Evolutionary conservation across 1,140 invertebrate genomes (phyloP).

Genomic region (Pseudomyrmex cubaensis): DNA sequence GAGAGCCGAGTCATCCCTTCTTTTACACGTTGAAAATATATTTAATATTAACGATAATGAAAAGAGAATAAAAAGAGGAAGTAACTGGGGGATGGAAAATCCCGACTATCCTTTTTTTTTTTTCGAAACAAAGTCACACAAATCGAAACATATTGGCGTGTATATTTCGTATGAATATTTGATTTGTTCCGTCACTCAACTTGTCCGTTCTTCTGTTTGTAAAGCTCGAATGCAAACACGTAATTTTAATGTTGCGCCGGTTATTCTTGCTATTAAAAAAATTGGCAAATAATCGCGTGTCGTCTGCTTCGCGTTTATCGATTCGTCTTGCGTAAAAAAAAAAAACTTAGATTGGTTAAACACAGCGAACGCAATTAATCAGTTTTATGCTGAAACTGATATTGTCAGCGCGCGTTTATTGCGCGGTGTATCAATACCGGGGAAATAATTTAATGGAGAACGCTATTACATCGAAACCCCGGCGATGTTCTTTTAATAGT

Average conservation of each 20-base stretch:
- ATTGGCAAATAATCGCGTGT: background rate
- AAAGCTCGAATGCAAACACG: background rate
- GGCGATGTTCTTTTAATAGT: slow-evolving; percentile 48
- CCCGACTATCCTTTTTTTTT: background rate
- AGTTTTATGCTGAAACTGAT: slow-evolving; percentile 47
- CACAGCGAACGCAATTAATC: slow-evolving; percentile 47
- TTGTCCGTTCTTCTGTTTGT: background rate
- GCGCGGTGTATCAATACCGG: slow-evolving; percentile 43
- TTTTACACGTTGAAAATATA: slow-evolving; percentile 22
- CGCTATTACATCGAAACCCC: slow-evolving; percentile 17
- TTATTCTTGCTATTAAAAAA: background rate
- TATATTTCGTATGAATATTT: background rate
- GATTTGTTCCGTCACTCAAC: background rate
- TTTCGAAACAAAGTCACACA: background rate
- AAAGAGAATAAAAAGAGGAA: background rate
- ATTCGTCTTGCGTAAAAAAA: slow-evolving; percentile 16
- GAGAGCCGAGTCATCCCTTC: slow-evolving; percentile 40
- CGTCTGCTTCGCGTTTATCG: slow-evolving; percentile 3
- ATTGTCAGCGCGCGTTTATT: slow-evolving; percentile 44
- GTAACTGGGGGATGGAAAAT: background rate
- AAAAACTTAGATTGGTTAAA: slow-evolving; percentile 53
- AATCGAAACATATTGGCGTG: background rate
- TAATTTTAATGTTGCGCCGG: slow-evolving; percentile 6
- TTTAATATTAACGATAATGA: slow-evolving; percentile 32
- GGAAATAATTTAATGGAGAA: slow-evolving; percentile 45